Percentiles rank a stretch among this genome's conserved stretches.
phyloP scores from a whole-genome alignment of 2,888 invertebrate genomes.

The Dexiosoma caninum region DNA sequence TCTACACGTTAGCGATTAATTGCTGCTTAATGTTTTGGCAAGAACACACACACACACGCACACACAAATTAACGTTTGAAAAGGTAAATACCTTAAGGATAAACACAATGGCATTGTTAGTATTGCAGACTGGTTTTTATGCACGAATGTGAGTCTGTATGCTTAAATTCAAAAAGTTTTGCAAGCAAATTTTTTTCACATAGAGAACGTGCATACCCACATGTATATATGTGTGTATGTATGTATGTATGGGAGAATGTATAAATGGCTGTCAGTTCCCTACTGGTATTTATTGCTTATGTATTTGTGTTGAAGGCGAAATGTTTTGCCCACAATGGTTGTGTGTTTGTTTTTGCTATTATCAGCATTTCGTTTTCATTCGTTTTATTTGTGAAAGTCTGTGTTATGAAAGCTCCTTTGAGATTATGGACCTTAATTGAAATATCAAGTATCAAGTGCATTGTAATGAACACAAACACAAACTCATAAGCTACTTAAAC shows the following conservation, averaged over 20 bases:
- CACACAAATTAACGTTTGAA: too few species aligned
- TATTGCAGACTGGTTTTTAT: too few species aligned
- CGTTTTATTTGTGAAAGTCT: conserved; percentile 20
- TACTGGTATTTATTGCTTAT: too few species aligned
- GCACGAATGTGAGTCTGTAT: too few species aligned
- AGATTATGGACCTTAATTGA: conserved; percentile 49
- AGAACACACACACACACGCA: neutral
- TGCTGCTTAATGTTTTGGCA: conserved; percentile 21
- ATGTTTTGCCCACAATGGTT: neutral
- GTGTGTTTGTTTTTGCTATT: neutral
- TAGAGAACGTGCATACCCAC: too few species aligned
- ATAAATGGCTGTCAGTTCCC: neutral
- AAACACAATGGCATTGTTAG: neutral
- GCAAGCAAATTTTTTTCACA: too few species aligned
- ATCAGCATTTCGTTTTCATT: neutral
- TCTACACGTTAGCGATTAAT: conserved; percentile 3
- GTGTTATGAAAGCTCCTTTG: conserved; percentile 46
- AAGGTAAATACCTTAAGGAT: neutral
- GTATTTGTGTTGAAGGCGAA: neutral
- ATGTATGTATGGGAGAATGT: neutral
- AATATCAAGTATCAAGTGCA: conserved; percentile 52
- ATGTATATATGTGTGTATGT: neutral
- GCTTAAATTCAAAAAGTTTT: too few species aligned
- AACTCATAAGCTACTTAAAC: neutral
- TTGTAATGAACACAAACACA: conserved; percentile 23